Evolutionary conservation across 2,888 invertebrate genomes (phyloP), one percentile per base, ranked within the genome.

Genomic region (Eugnorisma glareosa): DNA sequence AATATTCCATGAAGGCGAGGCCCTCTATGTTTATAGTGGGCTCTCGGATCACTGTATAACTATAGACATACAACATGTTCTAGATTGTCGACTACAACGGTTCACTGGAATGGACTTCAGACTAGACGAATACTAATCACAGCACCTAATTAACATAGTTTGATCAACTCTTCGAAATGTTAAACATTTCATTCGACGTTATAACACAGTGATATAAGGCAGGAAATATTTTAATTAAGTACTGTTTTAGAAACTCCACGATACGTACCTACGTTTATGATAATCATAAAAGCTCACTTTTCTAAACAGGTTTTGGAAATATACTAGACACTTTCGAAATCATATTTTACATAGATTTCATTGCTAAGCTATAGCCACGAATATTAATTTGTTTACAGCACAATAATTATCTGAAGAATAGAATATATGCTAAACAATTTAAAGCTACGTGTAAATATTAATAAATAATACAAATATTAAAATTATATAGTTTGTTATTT

Each of bases 61-160:
- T 67, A 75, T 59, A 69, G 63, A 69, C n/a, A 75, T 66, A 69
- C 51, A 72, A 64, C 59, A 68, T 57, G 69, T 75, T 79, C 75
- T 74, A 77, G n/a, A 75, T 48, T 67, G 63, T 79, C 61, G 63
- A 85, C 75, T 76, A 84, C 72, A 63, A 54, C 74, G 66, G 73
- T 81, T 48, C 75, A 83, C 75, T 94, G 94, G 94, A 95, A 95
- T 95, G 94, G 91, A 92, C 89, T 89, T 90, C 88, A 91, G 93
- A 95, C 95, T 95, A 95, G 94, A 93, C 92, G 89, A 90, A 91
- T 77, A 85, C 89, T 92, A 90, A 94, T 95, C 95, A 95, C 95
- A 95, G 94, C 94, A 92, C 92, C 92, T 93, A 93, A 89, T 88
- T 89, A 90, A 90, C 83, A 86, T 84, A 85, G 82, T 84, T 83